Evolutionary conservation across 2,888 invertebrate species (phyloP).

Genomic region (Eupithecia pulchellata): DNA sequence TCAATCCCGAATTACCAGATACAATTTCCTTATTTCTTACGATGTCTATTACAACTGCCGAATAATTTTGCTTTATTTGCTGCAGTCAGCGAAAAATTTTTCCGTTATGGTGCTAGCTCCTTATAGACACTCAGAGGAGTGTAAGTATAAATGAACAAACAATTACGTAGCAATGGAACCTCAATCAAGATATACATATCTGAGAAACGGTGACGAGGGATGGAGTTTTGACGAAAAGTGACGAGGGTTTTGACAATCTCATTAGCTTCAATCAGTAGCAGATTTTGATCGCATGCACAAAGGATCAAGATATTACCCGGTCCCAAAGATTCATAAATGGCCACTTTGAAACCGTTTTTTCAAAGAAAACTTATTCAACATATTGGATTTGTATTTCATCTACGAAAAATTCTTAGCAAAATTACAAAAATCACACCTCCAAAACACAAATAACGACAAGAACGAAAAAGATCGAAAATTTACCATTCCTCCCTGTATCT

Average conservation of each 20-base stretch:
- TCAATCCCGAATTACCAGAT: too few species aligned
- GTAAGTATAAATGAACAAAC: neutral
- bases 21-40: too few species aligned
- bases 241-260: slow-evolving; percentile 1
- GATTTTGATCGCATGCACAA: neutral
- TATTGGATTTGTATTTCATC: too few species aligned
- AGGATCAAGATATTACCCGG: too few species aligned
- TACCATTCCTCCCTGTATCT: too few species aligned
- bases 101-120: neutral
- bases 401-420: too few species aligned
- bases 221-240: neutral
- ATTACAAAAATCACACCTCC: too few species aligned
- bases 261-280: neutral
- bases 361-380: too few species aligned
- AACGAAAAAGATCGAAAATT: too few species aligned
- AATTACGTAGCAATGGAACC: neutral
- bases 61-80: neutral
- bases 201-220: neutral
- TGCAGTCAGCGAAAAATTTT: neutral
- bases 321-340: too few species aligned
- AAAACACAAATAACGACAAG: too few species aligned
- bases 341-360: too few species aligned
- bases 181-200: neutral
- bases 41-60: neutral
- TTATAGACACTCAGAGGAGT: neutral